Conservation (phyloP, 2,888 invertebrate genomes). For the Hedychridium roseum region DNA sequence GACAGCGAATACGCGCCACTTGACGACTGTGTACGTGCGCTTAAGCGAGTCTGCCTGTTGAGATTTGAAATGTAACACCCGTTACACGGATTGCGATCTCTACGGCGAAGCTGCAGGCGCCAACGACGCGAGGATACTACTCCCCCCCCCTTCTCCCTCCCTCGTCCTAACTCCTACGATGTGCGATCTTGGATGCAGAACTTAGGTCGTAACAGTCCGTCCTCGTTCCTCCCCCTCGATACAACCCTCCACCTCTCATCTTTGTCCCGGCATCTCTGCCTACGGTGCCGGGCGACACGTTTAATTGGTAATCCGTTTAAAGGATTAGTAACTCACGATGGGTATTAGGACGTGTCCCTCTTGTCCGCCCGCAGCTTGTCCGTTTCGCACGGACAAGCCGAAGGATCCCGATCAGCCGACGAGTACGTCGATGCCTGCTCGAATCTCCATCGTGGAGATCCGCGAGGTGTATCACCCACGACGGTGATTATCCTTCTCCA, state of each 20-base stretch:
- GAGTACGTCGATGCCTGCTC: slow-evolving; percentile 27
- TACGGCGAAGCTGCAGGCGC: slow-evolving; percentile 21
- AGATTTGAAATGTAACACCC: slow-evolving; percentile 54
- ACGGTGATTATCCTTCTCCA: too few relatives aligned
- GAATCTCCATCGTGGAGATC: too few relatives aligned
- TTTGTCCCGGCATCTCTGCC: slow-evolving; percentile 22
- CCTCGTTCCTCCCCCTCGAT: slow-evolving; percentile 7
- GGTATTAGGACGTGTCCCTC: slow-evolving; percentile 59
- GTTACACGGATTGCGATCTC: slow-evolving; percentile 29
- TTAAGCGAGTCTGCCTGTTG: slow-evolving; percentile 38
- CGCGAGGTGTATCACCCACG: too few relatives aligned
- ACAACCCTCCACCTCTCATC: slow-evolving; percentile 12
- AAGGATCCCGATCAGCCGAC: slow-evolving; percentile 45
- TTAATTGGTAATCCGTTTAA: slow-evolving; percentile 64
- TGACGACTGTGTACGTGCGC: slow-evolving; percentile 40
- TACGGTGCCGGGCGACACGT: slow-evolving; percentile 49
- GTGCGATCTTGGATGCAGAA: slow-evolving; percentile 11
- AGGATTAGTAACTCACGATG: slow-evolving; percentile 61
- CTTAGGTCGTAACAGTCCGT: slow-evolving; percentile 20
- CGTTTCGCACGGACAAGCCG: slow-evolving; percentile 54
- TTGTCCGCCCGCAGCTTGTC: slow-evolving; percentile 53
- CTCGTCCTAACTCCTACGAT: background rate
- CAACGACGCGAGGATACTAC: slow-evolving; percentile 16
- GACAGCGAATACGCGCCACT: slow-evolving; percentile 44
- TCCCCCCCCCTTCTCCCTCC: slow-evolving; percentile 10